phyloP scores from a whole-genome alignment of 1,140 invertebrate species.

The Drosophila subpulchrella region DNA sequence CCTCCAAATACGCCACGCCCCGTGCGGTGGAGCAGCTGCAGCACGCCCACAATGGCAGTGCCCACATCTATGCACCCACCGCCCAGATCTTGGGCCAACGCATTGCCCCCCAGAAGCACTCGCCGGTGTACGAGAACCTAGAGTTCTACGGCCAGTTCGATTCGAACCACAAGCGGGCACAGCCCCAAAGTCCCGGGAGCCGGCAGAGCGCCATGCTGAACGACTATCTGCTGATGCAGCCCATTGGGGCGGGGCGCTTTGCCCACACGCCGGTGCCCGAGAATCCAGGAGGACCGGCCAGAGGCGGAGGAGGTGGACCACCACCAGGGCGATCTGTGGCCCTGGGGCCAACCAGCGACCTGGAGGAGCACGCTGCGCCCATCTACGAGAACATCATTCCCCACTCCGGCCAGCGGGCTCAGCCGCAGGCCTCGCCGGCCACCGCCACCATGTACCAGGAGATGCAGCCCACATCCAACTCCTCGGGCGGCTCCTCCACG shows the following conservation, averaged over 20 bases:
- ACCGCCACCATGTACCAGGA: constrained; percentile 80
- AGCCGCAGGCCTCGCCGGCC: constrained; percentile 82
- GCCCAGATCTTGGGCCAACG: constrained; percentile 66
- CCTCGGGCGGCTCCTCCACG: constrained; percentile 20
- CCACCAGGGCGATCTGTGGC: not conserved
- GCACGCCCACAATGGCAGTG: constrained; percentile 61
- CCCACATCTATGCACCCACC: constrained; percentile 68
- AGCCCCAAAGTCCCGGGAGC: constrained; percentile 84
- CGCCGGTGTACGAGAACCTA: constrained; percentile 92
- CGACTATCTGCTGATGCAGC: constrained; percentile 61
- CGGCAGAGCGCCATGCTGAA: constrained; percentile 70
- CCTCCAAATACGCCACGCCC: constrained; percentile 90
- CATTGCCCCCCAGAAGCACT: constrained; percentile 83
- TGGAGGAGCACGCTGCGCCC: constrained; percentile 82
- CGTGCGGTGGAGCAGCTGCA: constrained; percentile 87
- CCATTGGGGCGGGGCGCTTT: constrained; percentile 68
- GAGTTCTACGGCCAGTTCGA: constrained; percentile 89
- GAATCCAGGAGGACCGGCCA: not conserved
- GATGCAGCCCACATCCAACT: constrained; percentile 51
- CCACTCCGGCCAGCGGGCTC: constrained; percentile 84
- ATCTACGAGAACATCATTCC: constrained; percentile 91
- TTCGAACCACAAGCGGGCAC: constrained; percentile 83
- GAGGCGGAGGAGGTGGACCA: constrained; percentile 7
- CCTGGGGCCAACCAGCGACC: constrained; percentile 1
- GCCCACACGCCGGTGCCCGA: constrained; percentile 82